A percentile compares a stretch with the other conserved stretches of the same genome.
Conservation (phyloP, 2,797 vertebrate genomes). For the Cuculus canorus region DNA sequence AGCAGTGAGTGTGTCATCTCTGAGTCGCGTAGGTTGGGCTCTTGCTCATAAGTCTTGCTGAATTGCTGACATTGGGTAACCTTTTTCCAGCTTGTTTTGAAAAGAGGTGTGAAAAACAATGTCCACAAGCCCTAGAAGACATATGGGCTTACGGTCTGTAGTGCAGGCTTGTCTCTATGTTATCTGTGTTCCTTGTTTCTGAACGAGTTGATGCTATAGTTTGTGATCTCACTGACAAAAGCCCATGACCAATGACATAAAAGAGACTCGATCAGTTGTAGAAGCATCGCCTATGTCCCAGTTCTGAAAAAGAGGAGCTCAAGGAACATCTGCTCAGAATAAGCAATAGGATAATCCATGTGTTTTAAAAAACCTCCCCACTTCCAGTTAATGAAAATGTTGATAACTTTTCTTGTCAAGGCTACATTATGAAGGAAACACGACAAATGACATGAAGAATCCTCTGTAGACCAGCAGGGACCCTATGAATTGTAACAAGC, state of each 20-base stretch:
- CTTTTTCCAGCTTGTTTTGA: not conserved
- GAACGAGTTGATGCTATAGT: not conserved
- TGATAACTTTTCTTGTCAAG: not conserved
- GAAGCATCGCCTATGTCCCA: not conserved
- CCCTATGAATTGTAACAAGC: not conserved
- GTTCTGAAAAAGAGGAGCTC: not conserved
- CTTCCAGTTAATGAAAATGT: not conserved
- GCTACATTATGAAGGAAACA: not conserved
- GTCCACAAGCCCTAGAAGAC: not conserved
- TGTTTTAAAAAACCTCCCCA: fast-evolving
- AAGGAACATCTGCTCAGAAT: not conserved
- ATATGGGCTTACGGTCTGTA: not conserved
- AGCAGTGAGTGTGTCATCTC: not conserved
- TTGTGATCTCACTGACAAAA: not conserved
- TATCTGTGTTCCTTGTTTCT: not conserved
- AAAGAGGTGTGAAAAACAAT: not conserved
- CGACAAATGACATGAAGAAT: not conserved
- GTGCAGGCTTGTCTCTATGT: not conserved
- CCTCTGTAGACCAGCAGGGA: not conserved
- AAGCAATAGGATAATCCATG: not conserved
- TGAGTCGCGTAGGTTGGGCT: not conserved
- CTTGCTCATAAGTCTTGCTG: not conserved
- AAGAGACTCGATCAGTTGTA: not conserved
- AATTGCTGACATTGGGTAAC: not conserved
- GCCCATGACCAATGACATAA: not conserved